These are phyloP conservation scores for Diplazon laetatorius DNA, from an alignment of 2,888 invertebrate species.

Conservation along the genomic window DNA sequence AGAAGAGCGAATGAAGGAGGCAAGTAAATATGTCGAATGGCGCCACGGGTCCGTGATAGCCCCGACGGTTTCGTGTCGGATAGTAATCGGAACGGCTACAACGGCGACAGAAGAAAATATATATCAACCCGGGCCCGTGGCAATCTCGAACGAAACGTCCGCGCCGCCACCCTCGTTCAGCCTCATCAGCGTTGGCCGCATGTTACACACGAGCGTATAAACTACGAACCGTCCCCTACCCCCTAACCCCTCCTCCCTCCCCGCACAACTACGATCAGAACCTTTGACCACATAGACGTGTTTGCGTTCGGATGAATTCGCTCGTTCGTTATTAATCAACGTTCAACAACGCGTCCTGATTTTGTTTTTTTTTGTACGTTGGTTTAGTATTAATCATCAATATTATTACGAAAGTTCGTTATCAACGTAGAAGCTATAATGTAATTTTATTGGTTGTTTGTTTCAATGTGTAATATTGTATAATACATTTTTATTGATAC, in stretches of 20 bases:
- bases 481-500: no score
- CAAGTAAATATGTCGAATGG: constrained; percentile 35
- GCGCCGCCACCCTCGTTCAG: background rate
- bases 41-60: constrained; percentile 36
- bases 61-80: constrained; percentile 51
- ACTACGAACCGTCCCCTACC: background rate
- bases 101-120: constrained; percentile 43
- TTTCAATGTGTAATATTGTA: no score
- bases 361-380: no score
- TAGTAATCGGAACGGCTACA: constrained; percentile 41
- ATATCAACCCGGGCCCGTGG: constrained; percentile 31
- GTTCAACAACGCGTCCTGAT: background rate
- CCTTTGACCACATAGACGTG: background rate
- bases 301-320: background rate
- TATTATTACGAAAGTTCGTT: no score
- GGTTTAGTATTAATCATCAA: no score
- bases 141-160: constrained; percentile 24
- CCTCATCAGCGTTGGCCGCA: constrained; percentile 8
- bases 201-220: background rate
- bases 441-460: no score
- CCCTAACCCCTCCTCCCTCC: no score
- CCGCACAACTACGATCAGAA: background rate
- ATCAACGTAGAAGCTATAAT: no score
- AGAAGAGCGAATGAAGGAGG: background rate
- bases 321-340: background rate